Evolutionary conservation across 2,888 invertebrate genomes (phyloP).

Genomic region (Thyatira batis): DNA sequence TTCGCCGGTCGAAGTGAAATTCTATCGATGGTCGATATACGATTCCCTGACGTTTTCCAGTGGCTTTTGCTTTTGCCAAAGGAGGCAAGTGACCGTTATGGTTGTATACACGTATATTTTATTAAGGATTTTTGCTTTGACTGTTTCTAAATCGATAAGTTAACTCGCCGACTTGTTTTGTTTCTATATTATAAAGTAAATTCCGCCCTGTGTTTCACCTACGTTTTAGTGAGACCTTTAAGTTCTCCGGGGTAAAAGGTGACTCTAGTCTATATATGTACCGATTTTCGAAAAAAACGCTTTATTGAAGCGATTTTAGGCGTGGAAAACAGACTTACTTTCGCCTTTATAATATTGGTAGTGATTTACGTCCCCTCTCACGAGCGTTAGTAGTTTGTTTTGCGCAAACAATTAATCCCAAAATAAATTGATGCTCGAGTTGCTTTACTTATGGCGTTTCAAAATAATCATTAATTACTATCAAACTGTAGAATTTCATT

Average conservation of each 20-base stretch:
- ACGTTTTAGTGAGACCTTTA: too few species aligned
- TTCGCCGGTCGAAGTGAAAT: conserved; percentile 69
- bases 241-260: too few species aligned
- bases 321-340: too few species aligned
- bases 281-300: too few species aligned
- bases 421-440: not conserved
- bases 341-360: too few species aligned
- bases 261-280: too few species aligned
- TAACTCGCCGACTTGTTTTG: too few species aligned
- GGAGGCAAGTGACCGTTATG: conserved; percentile 36
- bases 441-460: not conserved
- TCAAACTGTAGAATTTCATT: conserved; percentile 22
- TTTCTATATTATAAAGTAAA: too few species aligned
- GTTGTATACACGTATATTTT: not conserved
- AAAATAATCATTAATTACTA: conserved; percentile 21
- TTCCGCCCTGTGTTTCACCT: too few species aligned
- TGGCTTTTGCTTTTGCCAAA: conserved; percentile 47
- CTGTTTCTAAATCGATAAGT: too few species aligned
- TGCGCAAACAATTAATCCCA: not conserved
- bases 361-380: not conserved
- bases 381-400: not conserved
- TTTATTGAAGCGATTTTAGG: too few species aligned
- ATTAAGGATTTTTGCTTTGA: too few species aligned
- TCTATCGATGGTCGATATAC: conserved; percentile 64
- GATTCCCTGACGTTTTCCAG: conserved; percentile 55